Conservation (phyloP, 2,797 vertebrate genomes). For the Pangasius sanitwongsei region DNA sequence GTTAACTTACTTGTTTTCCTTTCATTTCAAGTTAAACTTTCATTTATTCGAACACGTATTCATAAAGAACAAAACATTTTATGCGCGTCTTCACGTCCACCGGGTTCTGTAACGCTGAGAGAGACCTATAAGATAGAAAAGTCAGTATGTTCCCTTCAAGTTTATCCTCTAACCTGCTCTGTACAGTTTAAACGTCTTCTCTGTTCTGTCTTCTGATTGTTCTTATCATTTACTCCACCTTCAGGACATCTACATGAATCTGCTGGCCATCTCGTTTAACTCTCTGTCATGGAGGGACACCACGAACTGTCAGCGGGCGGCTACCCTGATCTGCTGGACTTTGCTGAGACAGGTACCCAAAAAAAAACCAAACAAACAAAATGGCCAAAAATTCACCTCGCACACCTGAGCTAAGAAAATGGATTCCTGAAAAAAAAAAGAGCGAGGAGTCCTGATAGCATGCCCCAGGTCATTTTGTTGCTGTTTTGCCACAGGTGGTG, state of each 20-base stretch:
- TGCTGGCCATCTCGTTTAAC: constrained; percentile 87
- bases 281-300: constrained; percentile 95
- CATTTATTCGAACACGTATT: background rate
- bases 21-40: background rate
- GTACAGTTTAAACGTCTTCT: background rate
- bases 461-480: background rate
- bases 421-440: background rate
- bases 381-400: background rate
- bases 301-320: constrained; percentile 88
- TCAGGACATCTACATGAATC: constrained; percentile 86
- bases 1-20: background rate
- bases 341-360: constrained; percentile 86
- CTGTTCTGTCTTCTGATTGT: background rate
- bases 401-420: background rate
- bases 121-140: background rate
- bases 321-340: constrained; percentile 91
- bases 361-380: too few relatives aligned
- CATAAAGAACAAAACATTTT: background rate
- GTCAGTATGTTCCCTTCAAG: background rate
- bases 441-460: background rate
- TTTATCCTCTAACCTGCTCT: background rate
- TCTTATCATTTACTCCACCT: background rate
- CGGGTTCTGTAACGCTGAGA: background rate
- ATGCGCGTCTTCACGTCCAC: background rate
- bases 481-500: constrained; percentile 76